Conservation (phyloP, 1,140 invertebrate genomes). For the Lasioglossum baleicum region DNA sequence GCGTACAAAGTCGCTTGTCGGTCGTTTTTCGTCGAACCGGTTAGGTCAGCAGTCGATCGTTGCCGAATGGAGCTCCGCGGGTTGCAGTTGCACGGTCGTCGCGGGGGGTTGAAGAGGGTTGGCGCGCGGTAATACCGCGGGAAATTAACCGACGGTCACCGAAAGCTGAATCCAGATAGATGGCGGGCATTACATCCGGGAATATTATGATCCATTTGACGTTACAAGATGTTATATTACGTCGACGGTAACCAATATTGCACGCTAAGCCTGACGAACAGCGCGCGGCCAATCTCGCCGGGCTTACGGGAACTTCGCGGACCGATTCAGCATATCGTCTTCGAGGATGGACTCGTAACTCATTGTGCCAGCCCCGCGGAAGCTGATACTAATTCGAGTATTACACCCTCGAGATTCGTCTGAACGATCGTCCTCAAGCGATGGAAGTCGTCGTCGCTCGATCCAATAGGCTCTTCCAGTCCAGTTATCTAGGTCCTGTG, state of each 20-base stretch:
- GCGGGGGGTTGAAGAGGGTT: too few relatives aligned
- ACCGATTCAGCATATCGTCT: slow-evolving; percentile 62
- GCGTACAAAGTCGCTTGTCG: background rate
- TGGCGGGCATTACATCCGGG: slow-evolving; percentile 60
- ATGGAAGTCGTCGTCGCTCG: too few relatives aligned
- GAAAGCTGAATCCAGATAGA: slow-evolving; percentile 63
- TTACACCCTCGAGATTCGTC: slow-evolving; percentile 7
- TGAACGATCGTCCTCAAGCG: too few relatives aligned
- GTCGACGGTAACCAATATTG: slow-evolving; percentile 64
- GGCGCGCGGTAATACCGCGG: slow-evolving; percentile 39
- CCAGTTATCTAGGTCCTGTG: too few relatives aligned
- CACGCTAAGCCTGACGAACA: slow-evolving; percentile 66
- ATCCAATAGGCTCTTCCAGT: too few relatives aligned
- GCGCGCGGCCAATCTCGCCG: slow-evolving; percentile 36
- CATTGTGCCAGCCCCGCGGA: slow-evolving; percentile 32
- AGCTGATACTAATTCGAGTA: slow-evolving; percentile 43
- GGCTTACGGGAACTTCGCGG: slow-evolving; percentile 55
- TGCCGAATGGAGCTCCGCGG: slow-evolving; percentile 42
- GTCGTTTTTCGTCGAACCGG: background rate
- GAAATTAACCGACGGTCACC: slow-evolving; percentile 57
- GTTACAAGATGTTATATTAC: slow-evolving; percentile 68
- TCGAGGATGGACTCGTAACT: slow-evolving; percentile 58
- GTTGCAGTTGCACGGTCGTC: too few relatives aligned
- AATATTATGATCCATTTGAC: slow-evolving; percentile 68
- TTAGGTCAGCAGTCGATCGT: slow-evolving; percentile 17